A percentile compares a stretch with the other conserved stretches of the same genome.
These are phyloP conservation scores for Enteromius trimaculatus DNA, from an alignment of 2,797 vertebrate genomes.

Conservation along the genomic window DNA sequence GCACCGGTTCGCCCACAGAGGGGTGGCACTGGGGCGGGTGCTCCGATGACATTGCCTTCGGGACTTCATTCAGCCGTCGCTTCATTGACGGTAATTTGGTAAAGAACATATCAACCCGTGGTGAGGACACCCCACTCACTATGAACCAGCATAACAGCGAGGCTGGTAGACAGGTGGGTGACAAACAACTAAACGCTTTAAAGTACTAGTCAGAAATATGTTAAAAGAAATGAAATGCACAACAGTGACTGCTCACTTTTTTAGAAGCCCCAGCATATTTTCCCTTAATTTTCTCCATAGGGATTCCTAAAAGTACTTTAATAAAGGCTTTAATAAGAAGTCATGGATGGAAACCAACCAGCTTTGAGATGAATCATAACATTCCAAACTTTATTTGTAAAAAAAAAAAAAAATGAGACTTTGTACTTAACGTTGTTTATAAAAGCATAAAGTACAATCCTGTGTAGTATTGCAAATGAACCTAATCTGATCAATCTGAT, in stretches of 20 bases:
- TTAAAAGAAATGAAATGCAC: not conserved
- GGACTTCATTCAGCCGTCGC: constrained; percentile 89
- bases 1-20: constrained; percentile 76
- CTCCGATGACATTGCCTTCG: constrained; percentile 91
- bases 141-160: constrained; percentile 95
- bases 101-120: constrained; percentile 72
- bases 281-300: not conserved
- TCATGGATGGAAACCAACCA: not conserved
- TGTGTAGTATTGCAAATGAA: not conserved
- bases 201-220: not conserved
- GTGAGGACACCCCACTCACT: constrained; percentile 69
- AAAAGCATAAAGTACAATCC: not conserved
- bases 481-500: not conserved
- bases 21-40: constrained; percentile 98
- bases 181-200: not conserved
- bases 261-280: not conserved
- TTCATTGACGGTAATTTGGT: constrained; percentile 80
- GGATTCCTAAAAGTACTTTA: not conserved
- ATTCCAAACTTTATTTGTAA: constrained; percentile 26
- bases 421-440: not conserved
- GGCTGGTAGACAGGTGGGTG: constrained; percentile 90
- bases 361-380: not conserved
- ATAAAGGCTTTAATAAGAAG: constrained; percentile 18
- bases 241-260: not conserved
- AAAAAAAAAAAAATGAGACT: not conserved